phyloP scores from a whole-genome alignment of 92 coral and sea anemone species.

The Heliopora coerulea region DNA sequence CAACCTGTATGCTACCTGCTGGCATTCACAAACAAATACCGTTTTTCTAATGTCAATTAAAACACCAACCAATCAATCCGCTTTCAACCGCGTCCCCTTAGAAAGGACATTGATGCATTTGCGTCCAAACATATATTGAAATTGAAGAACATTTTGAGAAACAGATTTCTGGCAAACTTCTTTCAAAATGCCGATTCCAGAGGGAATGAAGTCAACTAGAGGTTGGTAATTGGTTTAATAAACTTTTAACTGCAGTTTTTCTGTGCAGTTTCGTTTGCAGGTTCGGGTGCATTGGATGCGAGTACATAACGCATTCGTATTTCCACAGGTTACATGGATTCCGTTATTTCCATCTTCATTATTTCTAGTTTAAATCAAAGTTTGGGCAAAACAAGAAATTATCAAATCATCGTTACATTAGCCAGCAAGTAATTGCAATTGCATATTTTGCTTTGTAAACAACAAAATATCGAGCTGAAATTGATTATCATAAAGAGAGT shows the following conservation, averaged over 20 bases:
- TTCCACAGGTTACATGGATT: not conserved
- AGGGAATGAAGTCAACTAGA: conserved; percentile 35
- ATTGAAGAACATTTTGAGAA: not conserved
- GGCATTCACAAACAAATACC: not conserved
- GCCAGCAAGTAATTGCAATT: too few relatives aligned
- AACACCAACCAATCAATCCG: conserved; percentile 14
- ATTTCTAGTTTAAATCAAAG: too few relatives aligned
- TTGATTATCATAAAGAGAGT: too few relatives aligned
- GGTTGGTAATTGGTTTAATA: conserved; percentile 1
- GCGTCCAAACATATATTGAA: not conserved
- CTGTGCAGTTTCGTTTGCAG: not conserved
- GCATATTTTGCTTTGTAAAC: too few relatives aligned
- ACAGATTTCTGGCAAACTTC: not conserved
- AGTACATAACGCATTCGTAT: not conserved
- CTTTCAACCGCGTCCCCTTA: conserved; percentile 20
- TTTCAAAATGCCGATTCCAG: conserved; percentile 39
- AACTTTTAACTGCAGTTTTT: not conserved
- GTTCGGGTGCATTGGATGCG: not conserved
- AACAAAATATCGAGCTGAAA: too few relatives aligned
- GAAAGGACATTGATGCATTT: not conserved
- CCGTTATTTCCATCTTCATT: too few relatives aligned
- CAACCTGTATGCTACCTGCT: conserved; percentile 2
- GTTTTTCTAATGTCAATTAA: not conserved
- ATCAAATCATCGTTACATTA: too few relatives aligned
- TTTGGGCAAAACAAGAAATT: too few relatives aligned